Evolutionary conservation across 2,888 invertebrate genomes (phyloP), one percentile per base, ranked within the genome.

Genomic region (Julus scandinavius): DNA sequence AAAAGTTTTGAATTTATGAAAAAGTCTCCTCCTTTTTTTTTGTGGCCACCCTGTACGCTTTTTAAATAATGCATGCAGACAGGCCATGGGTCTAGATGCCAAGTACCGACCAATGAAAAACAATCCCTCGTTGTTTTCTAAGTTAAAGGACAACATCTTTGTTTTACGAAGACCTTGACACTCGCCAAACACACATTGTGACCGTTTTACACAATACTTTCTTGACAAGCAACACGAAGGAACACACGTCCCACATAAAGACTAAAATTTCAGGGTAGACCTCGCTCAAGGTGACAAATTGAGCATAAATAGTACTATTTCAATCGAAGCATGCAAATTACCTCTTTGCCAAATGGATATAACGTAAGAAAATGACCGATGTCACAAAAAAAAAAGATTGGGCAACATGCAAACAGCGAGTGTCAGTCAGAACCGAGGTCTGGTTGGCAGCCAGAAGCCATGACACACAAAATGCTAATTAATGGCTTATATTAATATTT

Each of bases 391-490:
- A 6, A 2, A 45, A 6, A 45, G 41, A 45, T 45, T 45, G 41
- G 41, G 41, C 41, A 45, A 45, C 41, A 15, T 3, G 11, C 54
- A 54, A 11, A 15, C 15, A 54, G 54, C 11, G 54, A 54, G 54
- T 15, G 54, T 54, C 54, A 54, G 54, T 54, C 54, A 54, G 54
- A 54, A 15, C 17, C 2, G 58, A 58, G 58, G 58, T n/a, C 17
- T 58, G 58, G 58, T n/a, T 17, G 58, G 15, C 58, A 58, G 58
- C 58, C 15, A 58, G 58, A 15, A 58, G 58, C 58, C 58, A 58
- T 58, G 58, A 58, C 58, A 58, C 58, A 58, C 58, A 54, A 58
- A 58, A 58, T 58, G 58, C 17, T 58, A 58, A 58, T 58, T 58
- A 58, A 58, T 58, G 58, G n/a, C 58, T 58, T 17, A 58, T 17